Evolutionary conservation across 2,113 vertebrate species (phyloP).

Genomic region (Xiphias gladius): DNA sequence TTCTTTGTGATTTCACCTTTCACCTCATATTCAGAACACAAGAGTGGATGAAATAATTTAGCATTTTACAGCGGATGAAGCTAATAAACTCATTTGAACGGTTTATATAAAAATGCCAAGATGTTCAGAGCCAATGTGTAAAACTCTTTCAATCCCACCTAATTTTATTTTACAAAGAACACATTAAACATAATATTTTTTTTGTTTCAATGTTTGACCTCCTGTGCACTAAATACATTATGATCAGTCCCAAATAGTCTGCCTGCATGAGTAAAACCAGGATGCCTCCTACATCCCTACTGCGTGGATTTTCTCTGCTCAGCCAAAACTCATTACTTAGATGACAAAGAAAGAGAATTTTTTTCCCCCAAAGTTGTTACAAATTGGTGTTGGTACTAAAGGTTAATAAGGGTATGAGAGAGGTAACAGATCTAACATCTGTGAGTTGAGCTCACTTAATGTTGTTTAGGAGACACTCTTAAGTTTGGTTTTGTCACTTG

Average conservation of each 20-base stretch:
- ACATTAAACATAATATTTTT: not conserved
- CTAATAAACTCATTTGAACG: not conserved
- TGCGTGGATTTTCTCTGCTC: slow-evolving; percentile 24
- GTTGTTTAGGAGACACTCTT: not conserved
- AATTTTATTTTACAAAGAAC: not conserved
- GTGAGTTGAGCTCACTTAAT: not conserved
- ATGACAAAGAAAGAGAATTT: slow-evolving; percentile 49
- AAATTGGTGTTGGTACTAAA: not conserved
- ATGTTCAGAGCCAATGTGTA: not conserved
- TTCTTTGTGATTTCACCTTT: not conserved
- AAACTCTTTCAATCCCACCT: not conserved
- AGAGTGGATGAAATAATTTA: not conserved
- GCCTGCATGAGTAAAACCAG: slow-evolving; percentile 7
- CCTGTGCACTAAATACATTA: slow-evolving; percentile 8
- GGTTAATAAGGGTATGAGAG: not conserved
- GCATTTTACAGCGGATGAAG: not conserved
- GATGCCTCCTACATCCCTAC: slow-evolving; percentile 2
- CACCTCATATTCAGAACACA: not conserved
- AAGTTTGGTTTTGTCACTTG: not conserved
- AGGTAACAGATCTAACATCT: not conserved
- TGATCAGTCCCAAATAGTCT: slow-evolving; percentile 2
- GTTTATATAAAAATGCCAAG: not conserved
- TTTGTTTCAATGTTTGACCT: not conserved
- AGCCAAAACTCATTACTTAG: slow-evolving; percentile 29
- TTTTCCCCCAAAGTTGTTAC: not conserved